phyloP scores from a whole-genome alignment of 2,797 vertebrate genomes.

The Sebastes alutus region DNA sequence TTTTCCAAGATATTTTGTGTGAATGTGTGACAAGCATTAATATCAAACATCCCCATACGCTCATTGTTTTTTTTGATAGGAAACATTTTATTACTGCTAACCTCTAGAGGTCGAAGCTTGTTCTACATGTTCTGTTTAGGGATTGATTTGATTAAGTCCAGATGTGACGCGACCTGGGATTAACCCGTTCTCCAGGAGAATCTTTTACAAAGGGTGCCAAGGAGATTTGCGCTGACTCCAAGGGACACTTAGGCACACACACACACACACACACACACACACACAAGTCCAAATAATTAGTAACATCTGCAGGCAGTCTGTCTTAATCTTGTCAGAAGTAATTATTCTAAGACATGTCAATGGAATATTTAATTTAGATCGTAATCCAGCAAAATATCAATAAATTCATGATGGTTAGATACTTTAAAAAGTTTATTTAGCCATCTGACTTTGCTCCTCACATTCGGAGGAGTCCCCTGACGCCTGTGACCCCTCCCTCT shows the following conservation, averaged over 20 bases:
- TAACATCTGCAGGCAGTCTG: slow-evolving; percentile 51
- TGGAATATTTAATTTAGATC: slow-evolving; percentile 24
- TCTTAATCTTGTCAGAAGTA: slow-evolving; percentile 47
- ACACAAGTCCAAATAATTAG: slow-evolving; percentile 40
- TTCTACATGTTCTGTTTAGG: slow-evolving; percentile 15
- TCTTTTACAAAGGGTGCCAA: slow-evolving; percentile 34
- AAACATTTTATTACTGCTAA: slow-evolving; percentile 15
- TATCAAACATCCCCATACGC: background rate
- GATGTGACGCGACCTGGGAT: slow-evolving; percentile 51
- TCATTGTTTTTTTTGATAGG: background rate
- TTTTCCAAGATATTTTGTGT: background rate
- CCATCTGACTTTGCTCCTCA: background rate
- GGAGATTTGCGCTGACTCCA: slow-evolving; percentile 33
- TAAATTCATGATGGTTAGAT: background rate
- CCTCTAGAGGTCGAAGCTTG: slow-evolving; percentile 25
- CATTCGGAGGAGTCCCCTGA: background rate
- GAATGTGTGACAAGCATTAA: background rate
- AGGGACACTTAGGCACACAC: background rate
- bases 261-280: background rate
- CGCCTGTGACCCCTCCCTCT: background rate
- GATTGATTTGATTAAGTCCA: slow-evolving; percentile 62
- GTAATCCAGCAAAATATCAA: slow-evolving; percentile 8
- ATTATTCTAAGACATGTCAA: slow-evolving; percentile 33
- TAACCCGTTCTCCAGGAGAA: slow-evolving; percentile 45
- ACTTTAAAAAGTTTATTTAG: background rate